phyloP scores from a whole-genome alignment of 2,888 invertebrate genomes.

The Platycheirus albimanus region DNA sequence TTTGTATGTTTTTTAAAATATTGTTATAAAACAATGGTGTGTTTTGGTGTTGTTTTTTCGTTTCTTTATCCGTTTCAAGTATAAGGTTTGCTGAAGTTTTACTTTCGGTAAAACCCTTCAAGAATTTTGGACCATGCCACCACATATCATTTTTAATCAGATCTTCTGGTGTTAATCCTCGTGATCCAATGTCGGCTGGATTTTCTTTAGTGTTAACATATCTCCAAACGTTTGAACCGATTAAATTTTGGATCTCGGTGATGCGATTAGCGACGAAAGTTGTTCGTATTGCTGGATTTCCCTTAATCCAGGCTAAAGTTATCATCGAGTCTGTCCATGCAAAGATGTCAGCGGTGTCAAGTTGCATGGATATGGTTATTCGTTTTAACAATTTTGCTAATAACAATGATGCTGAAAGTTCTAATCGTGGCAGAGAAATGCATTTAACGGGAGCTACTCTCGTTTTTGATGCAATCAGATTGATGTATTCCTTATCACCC shows the following conservation, averaged over 20 bases:
- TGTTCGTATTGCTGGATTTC: neutral
- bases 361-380: neutral
- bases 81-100: neutral
- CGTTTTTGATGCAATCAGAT: slow-evolving; percentile 56
- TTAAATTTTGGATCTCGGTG: slow-evolving; percentile 34
- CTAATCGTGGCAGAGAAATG: neutral
- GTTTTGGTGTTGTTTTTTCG: neutral
- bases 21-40: neutral
- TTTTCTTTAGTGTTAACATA: slow-evolving; percentile 33
- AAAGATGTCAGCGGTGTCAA: neutral
- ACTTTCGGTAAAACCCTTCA: neutral
- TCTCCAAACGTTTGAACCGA: slow-evolving; percentile 6
- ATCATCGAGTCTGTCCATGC: neutral
- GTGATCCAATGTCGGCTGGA: slow-evolving; percentile 44
- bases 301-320: slow-evolving; percentile 32
- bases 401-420: neutral
- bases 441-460: no score
- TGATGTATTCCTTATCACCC: slow-evolving; percentile 18
- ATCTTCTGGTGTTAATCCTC: slow-evolving; percentile 7
- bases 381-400: neutral
- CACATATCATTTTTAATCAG: slow-evolving; percentile 9
- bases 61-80: neutral
- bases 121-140: slow-evolving; percentile 21
- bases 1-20: neutral
- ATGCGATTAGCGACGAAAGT: slow-evolving; percentile 45